These are phyloP conservation scores for Platyura marginata DNA, from an alignment of 1,140 invertebrate genomes.

Conservation along the genomic window DNA sequence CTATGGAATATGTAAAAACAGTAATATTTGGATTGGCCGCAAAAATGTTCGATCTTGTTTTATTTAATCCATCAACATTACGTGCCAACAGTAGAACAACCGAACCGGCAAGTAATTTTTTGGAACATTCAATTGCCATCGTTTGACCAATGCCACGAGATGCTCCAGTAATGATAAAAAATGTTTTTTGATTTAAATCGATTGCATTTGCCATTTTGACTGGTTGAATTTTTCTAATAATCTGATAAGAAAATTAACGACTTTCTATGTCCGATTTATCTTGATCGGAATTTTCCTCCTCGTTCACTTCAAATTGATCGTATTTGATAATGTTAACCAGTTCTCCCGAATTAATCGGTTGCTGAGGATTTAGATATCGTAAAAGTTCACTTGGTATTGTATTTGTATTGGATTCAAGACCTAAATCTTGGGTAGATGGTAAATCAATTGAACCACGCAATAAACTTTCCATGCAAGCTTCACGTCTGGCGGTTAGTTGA, in stretches of 20 bases:
- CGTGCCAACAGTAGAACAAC: conserved; percentile 59
- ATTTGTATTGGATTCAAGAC: conserved; percentile 17
- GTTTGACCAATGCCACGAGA: conserved; percentile 72
- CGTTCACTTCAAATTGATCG: conserved; percentile 21
- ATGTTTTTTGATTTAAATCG: conserved; percentile 28
- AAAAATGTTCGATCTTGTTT: conserved; percentile 35
- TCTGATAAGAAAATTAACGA: not conserved
- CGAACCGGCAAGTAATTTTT: conserved; percentile 38
- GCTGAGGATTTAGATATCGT: conserved; percentile 25
- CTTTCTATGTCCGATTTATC: conserved; percentile 4
- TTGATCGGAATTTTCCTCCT: not conserved
- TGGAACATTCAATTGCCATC: conserved; percentile 48
- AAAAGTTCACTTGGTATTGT: conserved; percentile 14
- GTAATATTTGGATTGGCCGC: conserved; percentile 24
- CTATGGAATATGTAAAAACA: conserved; percentile 33
- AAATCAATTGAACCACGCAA: conserved; percentile 8
- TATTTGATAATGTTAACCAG: conserved; percentile 26
- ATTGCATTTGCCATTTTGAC: conserved; percentile 9
- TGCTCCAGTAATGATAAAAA: conserved; percentile 61
- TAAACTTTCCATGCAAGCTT: conserved; percentile 26
- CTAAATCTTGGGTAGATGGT: conserved; percentile 4
- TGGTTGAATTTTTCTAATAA: too few relatives aligned
- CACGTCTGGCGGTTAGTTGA: conserved; percentile 25
- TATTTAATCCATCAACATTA: conserved; percentile 38
- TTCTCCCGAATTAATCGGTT: conserved; percentile 28